These are phyloP conservation scores for Gymnocypris eckloni DNA, from an alignment of 2,797 vertebrate species.

Conservation along the genomic window DNA sequence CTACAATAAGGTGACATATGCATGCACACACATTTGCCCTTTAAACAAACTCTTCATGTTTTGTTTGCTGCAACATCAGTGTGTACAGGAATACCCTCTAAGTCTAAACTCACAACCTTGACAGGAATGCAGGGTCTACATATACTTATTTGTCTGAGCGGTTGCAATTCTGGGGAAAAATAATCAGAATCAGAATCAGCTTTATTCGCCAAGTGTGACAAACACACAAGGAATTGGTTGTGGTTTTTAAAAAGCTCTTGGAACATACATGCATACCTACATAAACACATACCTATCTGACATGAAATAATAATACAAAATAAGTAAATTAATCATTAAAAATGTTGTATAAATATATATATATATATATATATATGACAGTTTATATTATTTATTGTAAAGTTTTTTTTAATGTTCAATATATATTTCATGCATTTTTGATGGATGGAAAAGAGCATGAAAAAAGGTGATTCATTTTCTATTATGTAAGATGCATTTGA, in stretches of 20 bases:
- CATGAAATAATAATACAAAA: neutral
- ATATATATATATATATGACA: neutral
- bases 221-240: no score
- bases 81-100: slow-evolving; percentile 13
- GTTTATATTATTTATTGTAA: no score
- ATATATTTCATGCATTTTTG: neutral
- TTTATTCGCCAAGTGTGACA: no score
- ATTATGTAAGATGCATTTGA: no score
- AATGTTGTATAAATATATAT: neutral
- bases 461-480: no score
- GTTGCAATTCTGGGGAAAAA: neutral
- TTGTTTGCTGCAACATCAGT: slow-evolving; percentile 28
- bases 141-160: neutral
- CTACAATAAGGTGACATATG: slow-evolving; percentile 87
- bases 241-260: no score
- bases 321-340: no score
- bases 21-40: slow-evolving; percentile 18
- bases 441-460: neutral
- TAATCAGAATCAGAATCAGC: no score
- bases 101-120: neutral
- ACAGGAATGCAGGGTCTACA: neutral
- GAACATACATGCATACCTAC: no score
- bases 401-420: neutral
- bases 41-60: slow-evolving; percentile 42
- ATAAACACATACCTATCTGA: no score